A percentile compares a stretch with the other conserved stretches of the same genome.
phyloP scores from a whole-genome alignment of 1,140 invertebrate species.

The Drosophila burlai region DNA sequence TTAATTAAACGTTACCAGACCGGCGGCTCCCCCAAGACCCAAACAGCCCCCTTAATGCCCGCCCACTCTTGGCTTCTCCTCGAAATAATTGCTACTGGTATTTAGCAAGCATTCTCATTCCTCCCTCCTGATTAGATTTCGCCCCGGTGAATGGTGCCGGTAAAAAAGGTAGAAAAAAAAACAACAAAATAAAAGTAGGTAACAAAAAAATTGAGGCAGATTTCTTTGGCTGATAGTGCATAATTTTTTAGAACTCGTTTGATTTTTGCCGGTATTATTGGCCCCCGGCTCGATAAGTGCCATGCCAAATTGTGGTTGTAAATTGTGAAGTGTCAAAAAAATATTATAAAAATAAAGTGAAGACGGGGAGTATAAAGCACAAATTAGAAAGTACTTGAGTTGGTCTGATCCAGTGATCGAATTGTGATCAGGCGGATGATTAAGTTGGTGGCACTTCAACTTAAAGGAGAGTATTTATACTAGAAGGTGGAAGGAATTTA shows the following conservation, averaged over 20 bases:
- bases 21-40: slow-evolving; percentile 4
- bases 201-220: slow-evolving; percentile 69
- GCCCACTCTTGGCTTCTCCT: slow-evolving; percentile 19
- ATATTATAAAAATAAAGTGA: slow-evolving; percentile 27
- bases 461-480: background rate
- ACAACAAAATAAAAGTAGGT: slow-evolving; percentile 49
- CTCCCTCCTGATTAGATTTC: slow-evolving; percentile 56
- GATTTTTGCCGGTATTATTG: slow-evolving; percentile 70
- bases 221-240: slow-evolving; percentile 71
- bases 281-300: slow-evolving; percentile 58
- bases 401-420: slow-evolving; percentile 43
- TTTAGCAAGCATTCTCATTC: slow-evolving; percentile 71
- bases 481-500: background rate
- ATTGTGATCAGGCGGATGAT: slow-evolving; percentile 37
- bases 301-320: slow-evolving; percentile 78
- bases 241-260: slow-evolving; percentile 63
- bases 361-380: slow-evolving; percentile 14
- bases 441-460: background rate
- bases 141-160: slow-evolving; percentile 35
- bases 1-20: slow-evolving; percentile 74
- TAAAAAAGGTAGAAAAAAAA: slow-evolving; percentile 8
- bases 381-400: slow-evolving; percentile 52
- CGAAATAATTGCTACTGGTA: slow-evolving; percentile 80
- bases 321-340: slow-evolving; percentile 64
- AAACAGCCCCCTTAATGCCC: background rate